These are phyloP conservation scores for Trichogramma dendrolimi DNA, from an alignment of 2,888 invertebrate genomes.

Conservation along the genomic window DNA sequence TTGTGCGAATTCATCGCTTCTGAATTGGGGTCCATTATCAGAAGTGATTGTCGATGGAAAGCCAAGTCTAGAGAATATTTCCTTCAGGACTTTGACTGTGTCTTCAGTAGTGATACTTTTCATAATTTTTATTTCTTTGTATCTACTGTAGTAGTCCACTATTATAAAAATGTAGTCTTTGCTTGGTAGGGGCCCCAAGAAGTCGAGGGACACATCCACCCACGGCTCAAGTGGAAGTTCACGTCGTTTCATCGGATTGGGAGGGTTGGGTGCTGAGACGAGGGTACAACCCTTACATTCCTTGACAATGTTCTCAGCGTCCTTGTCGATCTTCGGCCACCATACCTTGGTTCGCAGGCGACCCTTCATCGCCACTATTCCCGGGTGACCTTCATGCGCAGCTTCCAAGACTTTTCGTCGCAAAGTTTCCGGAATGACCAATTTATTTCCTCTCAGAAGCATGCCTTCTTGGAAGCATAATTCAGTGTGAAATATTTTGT, in stretches of 20 bases:
- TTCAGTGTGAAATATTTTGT: conserved; percentile 35
- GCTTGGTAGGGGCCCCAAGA: conserved; percentile 29
- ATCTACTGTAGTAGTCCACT: conserved; percentile 32
- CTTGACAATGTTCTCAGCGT: conserved; percentile 19
- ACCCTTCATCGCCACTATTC: conserved; percentile 28
- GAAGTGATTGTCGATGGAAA: neutral
- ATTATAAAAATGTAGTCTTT: conserved; percentile 24
- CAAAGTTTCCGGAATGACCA: conserved; percentile 1
- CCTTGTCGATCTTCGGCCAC: conserved; percentile 27
- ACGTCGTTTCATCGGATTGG: conserved; percentile 11
- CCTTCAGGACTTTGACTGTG: conserved; percentile 26
- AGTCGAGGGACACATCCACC: conserved; percentile 27
- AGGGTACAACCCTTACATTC: conserved; percentile 3
- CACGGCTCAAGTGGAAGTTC: conserved; percentile 11
- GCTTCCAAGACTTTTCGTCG: conserved; percentile 27
- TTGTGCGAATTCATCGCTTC: too few relatives aligned
- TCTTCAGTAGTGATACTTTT: conserved; percentile 20
- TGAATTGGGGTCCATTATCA: conserved; percentile 1
- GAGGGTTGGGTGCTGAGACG: neutral
- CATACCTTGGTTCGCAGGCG: conserved; percentile 25
- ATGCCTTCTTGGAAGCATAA: conserved; percentile 30
- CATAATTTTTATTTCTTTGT: conserved; percentile 25
- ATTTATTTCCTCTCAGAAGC: conserved; percentile 7
- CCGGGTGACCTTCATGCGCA: conserved; percentile 40
- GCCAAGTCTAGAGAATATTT: conserved; percentile 18